Evolutionary conservation across 2,113 vertebrate species (phyloP).

Genomic region (Apaloderma vittatum): DNA sequence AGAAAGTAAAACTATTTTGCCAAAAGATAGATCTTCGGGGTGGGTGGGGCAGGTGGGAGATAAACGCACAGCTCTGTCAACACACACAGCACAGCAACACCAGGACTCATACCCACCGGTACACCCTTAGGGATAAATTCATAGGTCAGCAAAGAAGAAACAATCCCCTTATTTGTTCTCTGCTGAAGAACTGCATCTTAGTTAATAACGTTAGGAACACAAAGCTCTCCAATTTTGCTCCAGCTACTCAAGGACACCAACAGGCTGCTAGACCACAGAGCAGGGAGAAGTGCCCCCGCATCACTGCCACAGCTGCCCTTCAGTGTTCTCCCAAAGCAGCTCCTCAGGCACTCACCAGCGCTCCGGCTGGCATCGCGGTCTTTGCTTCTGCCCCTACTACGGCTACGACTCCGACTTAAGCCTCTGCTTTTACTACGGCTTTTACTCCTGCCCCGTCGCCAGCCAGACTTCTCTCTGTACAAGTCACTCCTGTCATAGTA

Average conservation of each 20-base stretch:
- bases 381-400: constrained; percentile 85
- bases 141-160: constrained; percentile 14
- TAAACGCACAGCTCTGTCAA: neutral
- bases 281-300: fast-evolving
- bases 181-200: neutral
- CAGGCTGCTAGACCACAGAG: neutral
- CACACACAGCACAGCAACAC: neutral
- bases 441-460: constrained; percentile 90
- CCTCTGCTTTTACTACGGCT: constrained; percentile 88
- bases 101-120: neutral
- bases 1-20: neutral
- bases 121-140: constrained; percentile 48
- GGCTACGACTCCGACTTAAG: constrained; percentile 85
- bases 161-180: constrained; percentile 9
- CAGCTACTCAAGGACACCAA: neutral
- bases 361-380: constrained; percentile 77
- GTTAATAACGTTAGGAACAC: constrained; percentile 3
- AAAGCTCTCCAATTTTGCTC: neutral
- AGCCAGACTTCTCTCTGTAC: constrained; percentile 93
- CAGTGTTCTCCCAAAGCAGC: neutral
- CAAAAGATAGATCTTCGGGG: neutral
- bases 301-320: fast-evolving
- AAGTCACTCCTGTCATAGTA: constrained; percentile 88
- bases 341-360: constrained; percentile 58
- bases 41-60: no score